Evolutionary conservation across 2,888 invertebrate species (phyloP), one percentile per base, ranked within the genome.

Genomic region (Quadriops clusia): DNA sequence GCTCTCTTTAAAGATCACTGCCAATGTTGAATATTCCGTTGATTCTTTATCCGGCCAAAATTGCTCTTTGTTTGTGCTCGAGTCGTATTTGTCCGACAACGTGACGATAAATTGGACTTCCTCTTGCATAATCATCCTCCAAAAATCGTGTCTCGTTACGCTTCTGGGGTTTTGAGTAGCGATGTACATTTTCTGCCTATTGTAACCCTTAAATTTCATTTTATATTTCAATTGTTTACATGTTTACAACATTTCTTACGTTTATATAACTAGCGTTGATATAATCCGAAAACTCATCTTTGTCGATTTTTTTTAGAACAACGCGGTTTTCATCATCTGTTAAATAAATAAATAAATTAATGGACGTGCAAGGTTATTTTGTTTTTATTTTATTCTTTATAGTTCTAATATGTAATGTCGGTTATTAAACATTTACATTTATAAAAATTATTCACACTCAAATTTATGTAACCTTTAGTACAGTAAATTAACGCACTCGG

Each of bases 81-180:
- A n/a, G n/a, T 38, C 35, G 7, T 26, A 18, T 20, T 35, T 23
- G 17, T 35, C 30, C 8, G 38, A 26, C 11, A 35, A 21, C 35
- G 35, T 34, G 8, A 38, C 25, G 11, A 38, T 35, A 17, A 30
- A 35, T 30, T 35, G 17, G 5, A 35, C 35, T 18, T 38, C 30
- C 28, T 38, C 38, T 28, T 38, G 38, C 38, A 32, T 32, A 14
- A 54, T 39, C 53, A 54, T 53, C 9, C 44, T 39, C 54, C 54
- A 54, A 35, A 54, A 54, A 37, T 54, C 53, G 7, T 34, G 24
- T 6, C 51, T 22, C 4, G 54, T 53, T n/a, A 40, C 37, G 8
- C 17, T 8, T 40, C 49, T 53, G 2, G 54, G 53, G 3, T 51
- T 53, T 40, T 54, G 54, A 1, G 53, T 53, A 6, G 53, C 54